These are phyloP conservation scores for Cantharis rustica DNA, from an alignment of 2,888 invertebrate genomes.

Conservation along the genomic window DNA sequence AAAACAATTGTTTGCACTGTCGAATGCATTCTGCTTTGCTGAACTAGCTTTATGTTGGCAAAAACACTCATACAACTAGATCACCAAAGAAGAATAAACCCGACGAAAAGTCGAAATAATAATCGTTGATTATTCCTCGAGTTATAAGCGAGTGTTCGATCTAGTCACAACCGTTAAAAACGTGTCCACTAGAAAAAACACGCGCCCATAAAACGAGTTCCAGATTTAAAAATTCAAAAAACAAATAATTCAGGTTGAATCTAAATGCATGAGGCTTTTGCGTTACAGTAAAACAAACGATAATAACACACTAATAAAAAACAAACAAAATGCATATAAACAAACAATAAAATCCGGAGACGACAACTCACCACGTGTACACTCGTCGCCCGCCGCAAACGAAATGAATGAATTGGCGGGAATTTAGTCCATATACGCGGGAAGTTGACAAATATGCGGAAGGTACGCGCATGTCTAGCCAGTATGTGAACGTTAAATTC, in stretches of 20 bases:
- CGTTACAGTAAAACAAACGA: not conserved
- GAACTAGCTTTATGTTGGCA: slow-evolving; percentile 58
- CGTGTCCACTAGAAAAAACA: slow-evolving; percentile 53
- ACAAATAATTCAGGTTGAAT: slow-evolving; percentile 29
- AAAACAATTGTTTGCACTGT: slow-evolving; percentile 32
- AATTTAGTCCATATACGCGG: slow-evolving; percentile 32
- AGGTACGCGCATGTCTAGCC: slow-evolving; percentile 29
- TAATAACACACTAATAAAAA: not conserved
- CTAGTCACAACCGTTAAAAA: slow-evolving; percentile 51
- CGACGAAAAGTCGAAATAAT: slow-evolving; percentile 11
- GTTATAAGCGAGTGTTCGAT: slow-evolving; percentile 56
- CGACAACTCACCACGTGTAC: slow-evolving; percentile 36
- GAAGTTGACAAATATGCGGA: slow-evolving; percentile 26
- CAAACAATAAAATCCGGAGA: slow-evolving; percentile 10
- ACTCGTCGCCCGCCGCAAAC: slow-evolving; percentile 31
- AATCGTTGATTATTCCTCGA: slow-evolving; percentile 34
- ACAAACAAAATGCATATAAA: not conserved
- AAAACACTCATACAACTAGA: slow-evolving; percentile 56
- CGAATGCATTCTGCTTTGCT: slow-evolving; percentile 58
- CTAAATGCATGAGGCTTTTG: slow-evolving; percentile 3
- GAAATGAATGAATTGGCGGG: slow-evolving; percentile 39
- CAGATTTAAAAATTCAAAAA: not conserved
- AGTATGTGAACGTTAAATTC: slow-evolving; percentile 7
- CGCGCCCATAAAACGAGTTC: slow-evolving; percentile 47
- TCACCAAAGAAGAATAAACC: slow-evolving; percentile 56